A percentile compares a stretch with the other conserved stretches of the same genome.
Conservation (phyloP, 2,888 invertebrate species). For the Scaptomyza flava region DNA sequence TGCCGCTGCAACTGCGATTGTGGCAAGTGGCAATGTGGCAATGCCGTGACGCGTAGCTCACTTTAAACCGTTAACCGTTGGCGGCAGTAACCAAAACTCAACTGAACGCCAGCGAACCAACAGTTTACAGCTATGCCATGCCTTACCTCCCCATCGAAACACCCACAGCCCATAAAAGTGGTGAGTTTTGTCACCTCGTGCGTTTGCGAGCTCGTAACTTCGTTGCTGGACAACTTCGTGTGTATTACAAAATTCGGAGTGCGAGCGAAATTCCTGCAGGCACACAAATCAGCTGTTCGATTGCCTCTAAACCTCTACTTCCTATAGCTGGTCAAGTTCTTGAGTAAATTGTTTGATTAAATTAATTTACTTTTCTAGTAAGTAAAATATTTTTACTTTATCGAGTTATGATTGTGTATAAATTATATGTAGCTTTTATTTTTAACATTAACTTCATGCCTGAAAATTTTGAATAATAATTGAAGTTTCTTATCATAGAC, state of each 20-base stretch:
- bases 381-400: too few species aligned
- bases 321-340: background rate
- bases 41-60: constrained; percentile 46
- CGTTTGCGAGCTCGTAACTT: constrained; percentile 7
- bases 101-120: constrained; percentile 68
- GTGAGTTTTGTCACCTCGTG: constrained; percentile 56
- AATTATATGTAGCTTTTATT: too few species aligned
- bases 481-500: constrained; percentile 2
- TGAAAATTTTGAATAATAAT: background rate
- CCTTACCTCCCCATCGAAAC: background rate
- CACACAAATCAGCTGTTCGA: constrained; percentile 63
- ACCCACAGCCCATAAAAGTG: constrained; percentile 35
- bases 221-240: constrained; percentile 33
- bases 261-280: constrained; percentile 57
- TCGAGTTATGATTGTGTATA: too few species aligned
- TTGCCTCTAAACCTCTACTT: background rate
- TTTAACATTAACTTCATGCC: too few species aligned
- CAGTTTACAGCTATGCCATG: constrained; percentile 58
- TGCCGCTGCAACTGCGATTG: constrained; percentile 24
- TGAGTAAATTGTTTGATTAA: background rate
- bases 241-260: constrained; percentile 63
- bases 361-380: background rate
- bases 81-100: constrained; percentile 82
- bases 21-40: constrained; percentile 40
- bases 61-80: constrained; percentile 67